These are phyloP conservation scores for Spodoptera litura DNA, from an alignment of 1,140 invertebrate genomes.

Conservation along the genomic window DNA sequence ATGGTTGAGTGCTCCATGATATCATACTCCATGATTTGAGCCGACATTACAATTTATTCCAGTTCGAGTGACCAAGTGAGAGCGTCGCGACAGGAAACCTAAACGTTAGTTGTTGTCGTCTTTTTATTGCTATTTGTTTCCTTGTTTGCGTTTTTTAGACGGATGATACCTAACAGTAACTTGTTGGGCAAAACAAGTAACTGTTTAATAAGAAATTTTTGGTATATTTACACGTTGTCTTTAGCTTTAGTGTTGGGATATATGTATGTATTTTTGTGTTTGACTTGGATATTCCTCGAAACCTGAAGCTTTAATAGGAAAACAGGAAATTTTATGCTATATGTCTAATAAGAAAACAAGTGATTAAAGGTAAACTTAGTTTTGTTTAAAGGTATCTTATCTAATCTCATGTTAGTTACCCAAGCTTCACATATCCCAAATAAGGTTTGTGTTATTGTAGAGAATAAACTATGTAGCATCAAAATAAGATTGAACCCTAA, in stretches of 20 bases:
- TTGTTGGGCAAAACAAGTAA: conserved; percentile 29
- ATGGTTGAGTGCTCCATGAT: conserved; percentile 1
- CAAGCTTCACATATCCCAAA: too few species aligned
- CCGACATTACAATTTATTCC: conserved; percentile 53
- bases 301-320: too few species aligned
- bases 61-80: conserved; percentile 59
- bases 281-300: too few species aligned
- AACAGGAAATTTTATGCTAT: too few species aligned
- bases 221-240: neutral
- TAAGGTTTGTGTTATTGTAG: too few species aligned
- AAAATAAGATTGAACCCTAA: too few species aligned
- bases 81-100: conserved; percentile 62
- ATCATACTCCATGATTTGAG: conserved; percentile 33
- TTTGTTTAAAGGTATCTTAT: too few species aligned
- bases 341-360: too few species aligned
- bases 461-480: neutral
- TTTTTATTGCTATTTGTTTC: conserved; percentile 67
- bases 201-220: neutral
- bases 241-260: too few species aligned
- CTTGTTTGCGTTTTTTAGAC: conserved; percentile 57
- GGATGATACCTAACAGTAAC: neutral
- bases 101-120: conserved; percentile 61
- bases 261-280: too few species aligned
- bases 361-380: too few species aligned
- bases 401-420: too few species aligned